phyloP scores from a whole-genome alignment of 2,888 invertebrate species.

The Liodrosophila aerea region DNA sequence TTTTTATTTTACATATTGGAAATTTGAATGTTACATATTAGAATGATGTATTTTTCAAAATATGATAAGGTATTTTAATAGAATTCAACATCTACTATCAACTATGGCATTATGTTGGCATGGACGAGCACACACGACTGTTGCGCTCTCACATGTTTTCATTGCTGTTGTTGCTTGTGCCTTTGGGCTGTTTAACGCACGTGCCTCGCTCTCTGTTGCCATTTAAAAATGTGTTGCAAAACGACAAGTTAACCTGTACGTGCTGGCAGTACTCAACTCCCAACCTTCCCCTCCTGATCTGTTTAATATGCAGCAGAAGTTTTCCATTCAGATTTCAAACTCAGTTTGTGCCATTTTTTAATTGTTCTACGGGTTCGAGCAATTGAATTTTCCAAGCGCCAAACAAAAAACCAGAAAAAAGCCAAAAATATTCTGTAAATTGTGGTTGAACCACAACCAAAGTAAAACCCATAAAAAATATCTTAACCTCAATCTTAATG shows the following conservation, averaged over 20 bases:
- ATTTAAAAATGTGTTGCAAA: conserved; percentile 71
- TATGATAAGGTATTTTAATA: too few species aligned
- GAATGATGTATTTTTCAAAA: too few species aligned
- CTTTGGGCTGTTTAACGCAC: conserved; percentile 76
- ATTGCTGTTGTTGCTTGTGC: conserved; percentile 38
- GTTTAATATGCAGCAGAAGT: conserved; percentile 60
- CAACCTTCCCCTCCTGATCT: conserved; percentile 32
- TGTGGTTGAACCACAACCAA: conserved; percentile 30
- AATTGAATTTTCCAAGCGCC: conserved; percentile 60
- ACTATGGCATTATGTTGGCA: too few species aligned
- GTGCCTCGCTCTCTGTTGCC: conserved; percentile 61
- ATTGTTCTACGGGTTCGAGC: conserved; percentile 44
- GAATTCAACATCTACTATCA: too few species aligned
- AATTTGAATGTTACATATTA: too few species aligned
- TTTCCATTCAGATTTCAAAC: conserved; percentile 24
- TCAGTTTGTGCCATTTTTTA: conserved; percentile 35
- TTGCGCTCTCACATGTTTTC: not conserved
- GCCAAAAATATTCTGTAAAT: conserved; percentile 15
- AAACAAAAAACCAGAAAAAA: conserved; percentile 39
- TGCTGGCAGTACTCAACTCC: conserved; percentile 31
- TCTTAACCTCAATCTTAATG: conserved; percentile 65
- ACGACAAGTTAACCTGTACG: conserved; percentile 49
- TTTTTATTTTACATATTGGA: too few species aligned
- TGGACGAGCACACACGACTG: too few species aligned
- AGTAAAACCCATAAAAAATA: conserved; percentile 14